Base-by-base conservation (phyloP, 2,888 invertebrate genomes). In the Ctenicera cuprea region DNA sequence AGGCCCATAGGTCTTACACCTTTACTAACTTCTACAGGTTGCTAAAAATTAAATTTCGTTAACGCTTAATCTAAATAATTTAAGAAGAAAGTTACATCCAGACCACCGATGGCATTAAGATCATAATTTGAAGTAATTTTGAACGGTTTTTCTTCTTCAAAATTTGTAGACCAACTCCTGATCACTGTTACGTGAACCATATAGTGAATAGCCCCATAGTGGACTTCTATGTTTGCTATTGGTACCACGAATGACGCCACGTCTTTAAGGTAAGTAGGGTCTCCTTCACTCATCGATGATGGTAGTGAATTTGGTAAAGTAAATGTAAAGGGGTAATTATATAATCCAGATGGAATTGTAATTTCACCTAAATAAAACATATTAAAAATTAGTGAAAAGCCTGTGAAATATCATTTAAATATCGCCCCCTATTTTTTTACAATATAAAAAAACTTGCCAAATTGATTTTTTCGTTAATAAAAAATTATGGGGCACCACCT, bases 161-260 rank as follows among this genome's bases (percentile, higher is more conserved):
- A 37, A 37, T 74, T 70, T 20, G 62, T 22, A 37, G 59, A 30
- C 73, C 73, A 74, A n/a, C 63, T 26, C 18, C 73, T 26, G 30
- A 61, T 61, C 0, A 74, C 30, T 1, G 59, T 64, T 4, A 52
- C 73, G 18, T 64, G 45, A 52, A 70, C 22, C 1, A 26, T 52
- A 26, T 74, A 74, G 14, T 70, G 22, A 16, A 74, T 69, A 9
- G 57, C 33, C 0, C 73, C 73, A 16, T 69, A 73, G n/a, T 69
- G 52, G 1, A 73, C 73, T 18, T 68, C 43, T n/a, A 73, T 26
- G 20, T 41, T 33, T n/a, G 48, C 41, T 14, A 73, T 20, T 3
- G 73, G 73, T 16, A 73, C 69, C 12, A 73, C n/a, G 16, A 63
- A 73, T 7, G 73, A 73, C 18, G 57, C 73, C 0, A 73, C 64